These are phyloP conservation scores for Leptarthrus brevirostris DNA, from an alignment of 2,888 invertebrate genomes.

Conservation along the genomic window DNA sequence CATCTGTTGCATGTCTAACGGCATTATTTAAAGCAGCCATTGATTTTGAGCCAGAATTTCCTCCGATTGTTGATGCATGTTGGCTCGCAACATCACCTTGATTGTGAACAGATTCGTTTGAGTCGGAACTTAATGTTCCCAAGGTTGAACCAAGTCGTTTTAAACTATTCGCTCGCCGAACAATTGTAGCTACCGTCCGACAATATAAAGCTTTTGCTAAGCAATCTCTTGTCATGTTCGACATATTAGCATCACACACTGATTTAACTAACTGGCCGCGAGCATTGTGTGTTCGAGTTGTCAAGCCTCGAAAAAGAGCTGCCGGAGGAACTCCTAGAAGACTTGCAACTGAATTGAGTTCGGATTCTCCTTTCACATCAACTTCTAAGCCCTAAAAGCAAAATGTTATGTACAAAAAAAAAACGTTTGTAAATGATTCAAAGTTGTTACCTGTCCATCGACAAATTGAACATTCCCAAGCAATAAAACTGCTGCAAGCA, in stretches of 20 bases:
- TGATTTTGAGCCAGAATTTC: constrained; percentile 85
- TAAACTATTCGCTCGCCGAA: constrained; percentile 90
- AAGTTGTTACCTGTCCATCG: constrained; percentile 72
- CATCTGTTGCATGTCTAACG: constrained; percentile 91
- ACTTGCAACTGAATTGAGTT: constrained; percentile 87
- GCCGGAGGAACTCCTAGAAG: constrained; percentile 74
- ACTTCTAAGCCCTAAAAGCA: constrained; percentile 73
- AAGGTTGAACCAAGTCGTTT: constrained; percentile 84
- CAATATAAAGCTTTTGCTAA: constrained; percentile 93
- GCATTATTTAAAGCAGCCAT: constrained; percentile 94
- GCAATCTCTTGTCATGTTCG: constrained; percentile 88
- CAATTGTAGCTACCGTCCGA: constrained; percentile 93
- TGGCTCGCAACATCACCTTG: constrained; percentile 87
- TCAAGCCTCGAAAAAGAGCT: constrained; percentile 77
- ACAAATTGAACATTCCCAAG: constrained; percentile 92
- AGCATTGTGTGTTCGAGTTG: constrained; percentile 83
- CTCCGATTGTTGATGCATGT: constrained; percentile 84
- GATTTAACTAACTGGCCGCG: constrained; percentile 83
- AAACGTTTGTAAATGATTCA: neutral
- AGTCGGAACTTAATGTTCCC: constrained; percentile 89
- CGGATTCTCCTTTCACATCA: constrained; percentile 83
- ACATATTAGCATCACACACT: constrained; percentile 85
- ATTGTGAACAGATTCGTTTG: constrained; percentile 91
- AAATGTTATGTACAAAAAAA: constrained; percentile 11
- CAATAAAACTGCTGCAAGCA: constrained; percentile 88